Evolutionary conservation across 2,888 invertebrate genomes (phyloP).

Genomic region (Nephrotoma guestfalica): DNA sequence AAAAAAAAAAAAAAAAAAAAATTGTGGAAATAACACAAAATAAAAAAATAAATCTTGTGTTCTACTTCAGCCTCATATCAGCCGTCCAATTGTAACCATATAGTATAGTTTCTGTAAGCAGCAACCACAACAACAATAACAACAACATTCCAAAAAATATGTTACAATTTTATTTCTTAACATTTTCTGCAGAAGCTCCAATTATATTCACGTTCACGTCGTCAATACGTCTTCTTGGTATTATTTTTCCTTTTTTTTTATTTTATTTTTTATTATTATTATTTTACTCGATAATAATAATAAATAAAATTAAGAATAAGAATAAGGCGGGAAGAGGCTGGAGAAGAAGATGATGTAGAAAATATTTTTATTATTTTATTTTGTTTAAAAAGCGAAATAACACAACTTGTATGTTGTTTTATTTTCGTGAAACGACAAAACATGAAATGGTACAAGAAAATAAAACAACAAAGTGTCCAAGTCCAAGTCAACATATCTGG

Average conservation of each 20-base stretch:
- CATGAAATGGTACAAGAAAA: background rate
- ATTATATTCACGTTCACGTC: background rate
- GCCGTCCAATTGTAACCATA: background rate
- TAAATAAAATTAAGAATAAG: background rate
- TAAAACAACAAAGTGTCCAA: background rate
- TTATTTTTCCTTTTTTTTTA: background rate
- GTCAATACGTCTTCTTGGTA: background rate
- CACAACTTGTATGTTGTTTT: background rate
- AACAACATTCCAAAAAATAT: background rate
- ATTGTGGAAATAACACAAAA: background rate
- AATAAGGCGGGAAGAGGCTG: background rate
- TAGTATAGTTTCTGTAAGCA: background rate
- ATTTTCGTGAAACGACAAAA: background rate
- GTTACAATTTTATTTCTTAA: background rate
- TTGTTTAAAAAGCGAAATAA: background rate
- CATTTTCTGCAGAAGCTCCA: background rate
- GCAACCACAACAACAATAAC: background rate
- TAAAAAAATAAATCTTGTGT: background rate
- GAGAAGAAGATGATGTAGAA: background rate
- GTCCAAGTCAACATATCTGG: background rate
- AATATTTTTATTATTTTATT: background rate
- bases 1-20: background rate
- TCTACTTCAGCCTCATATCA: background rate
- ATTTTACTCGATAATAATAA: background rate
- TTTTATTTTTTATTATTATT: background rate